Evolutionary conservation across 2,797 vertebrate species (phyloP), one percentile per base, ranked within the genome.

Genomic region (Odontamblyopus rebecca): DNA sequence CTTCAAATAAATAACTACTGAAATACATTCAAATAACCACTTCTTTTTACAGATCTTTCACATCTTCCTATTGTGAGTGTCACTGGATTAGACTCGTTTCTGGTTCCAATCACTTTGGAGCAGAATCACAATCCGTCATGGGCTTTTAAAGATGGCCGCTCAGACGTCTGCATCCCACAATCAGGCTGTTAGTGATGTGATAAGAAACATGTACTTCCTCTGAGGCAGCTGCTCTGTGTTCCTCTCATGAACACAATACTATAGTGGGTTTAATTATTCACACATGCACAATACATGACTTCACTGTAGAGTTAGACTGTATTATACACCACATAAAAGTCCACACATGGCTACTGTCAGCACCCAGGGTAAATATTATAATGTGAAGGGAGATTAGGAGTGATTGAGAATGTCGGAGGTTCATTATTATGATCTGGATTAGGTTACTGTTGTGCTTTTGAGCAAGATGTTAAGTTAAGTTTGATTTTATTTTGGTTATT

Each of bases 151-250:
- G 63, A 66, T 29, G 15, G 23, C 15, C 63, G 44, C 44, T 66
- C 63, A 66, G 63, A 66, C 63, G 44, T 66, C 63, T 44, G 32
- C 56, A 60, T 56, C 51, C 54, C 38, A 69, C 54, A 69, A 69
- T 63, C n/a, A 57, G 15, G 15, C 15, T n/a, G 12, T 29, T 26
- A 3, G 41, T 66, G 41, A 50, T 15, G 44, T 66, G 63, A 66
- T 51, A 66, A 51, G 63, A 66, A 66, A 50, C 63, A 66, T 63
- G 5, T 44, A 50, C 44, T 29, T 66, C 63, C 63, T 29, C 63
- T 50, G 26, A 7, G 6, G 63, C 63, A 66, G 63, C 63, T 29
- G 63, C 63, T 66, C 44, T 50, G 13, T 27, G 63, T 66, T 66
- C 26, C 13, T 50, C 63, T 50, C 44, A 51, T 50, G 27, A 66